phyloP scores from a whole-genome alignment of 2,113 vertebrate species.

The Osmerus eperlanus region DNA sequence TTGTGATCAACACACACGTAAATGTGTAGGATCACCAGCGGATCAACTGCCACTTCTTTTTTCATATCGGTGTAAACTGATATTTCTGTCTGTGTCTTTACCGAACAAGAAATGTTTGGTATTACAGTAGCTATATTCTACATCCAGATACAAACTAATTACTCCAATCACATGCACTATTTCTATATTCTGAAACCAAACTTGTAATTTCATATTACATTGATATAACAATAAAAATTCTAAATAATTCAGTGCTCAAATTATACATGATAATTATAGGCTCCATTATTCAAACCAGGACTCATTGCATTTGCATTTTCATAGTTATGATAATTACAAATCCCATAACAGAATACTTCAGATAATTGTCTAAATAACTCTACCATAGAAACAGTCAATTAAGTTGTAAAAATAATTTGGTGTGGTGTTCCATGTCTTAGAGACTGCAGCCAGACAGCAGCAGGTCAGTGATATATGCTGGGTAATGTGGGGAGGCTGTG shows the following conservation, averaged over 20 bases:
- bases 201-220: no score
- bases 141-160: no score
- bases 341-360: slow-evolving; percentile 42
- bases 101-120: neutral
- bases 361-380: slow-evolving; percentile 34
- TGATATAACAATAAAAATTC: slow-evolving; percentile 44
- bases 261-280: slow-evolving; percentile 59
- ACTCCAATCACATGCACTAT: no score
- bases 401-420: slow-evolving; percentile 5
- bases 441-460: neutral
- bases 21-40: no score
- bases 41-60: no score
- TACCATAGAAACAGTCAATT: slow-evolving; percentile 11
- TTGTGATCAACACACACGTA: slow-evolving; percentile 69
- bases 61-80: no score
- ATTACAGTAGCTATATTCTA: slow-evolving; percentile 13
- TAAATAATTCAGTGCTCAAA: slow-evolving; percentile 60
- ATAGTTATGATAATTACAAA: slow-evolving; percentile 44
- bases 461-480: slow-evolving; percentile 12
- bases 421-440: slow-evolving; percentile 10
- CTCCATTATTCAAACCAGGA: slow-evolving; percentile 54
- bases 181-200: no score
- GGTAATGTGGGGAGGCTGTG: slow-evolving; percentile 12
- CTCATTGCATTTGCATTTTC: slow-evolving; percentile 52
- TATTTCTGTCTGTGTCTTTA: no score